Evolutionary conservation across 2,888 invertebrate species (phyloP).

Genomic region (Boloria euphrosyne): DNA sequence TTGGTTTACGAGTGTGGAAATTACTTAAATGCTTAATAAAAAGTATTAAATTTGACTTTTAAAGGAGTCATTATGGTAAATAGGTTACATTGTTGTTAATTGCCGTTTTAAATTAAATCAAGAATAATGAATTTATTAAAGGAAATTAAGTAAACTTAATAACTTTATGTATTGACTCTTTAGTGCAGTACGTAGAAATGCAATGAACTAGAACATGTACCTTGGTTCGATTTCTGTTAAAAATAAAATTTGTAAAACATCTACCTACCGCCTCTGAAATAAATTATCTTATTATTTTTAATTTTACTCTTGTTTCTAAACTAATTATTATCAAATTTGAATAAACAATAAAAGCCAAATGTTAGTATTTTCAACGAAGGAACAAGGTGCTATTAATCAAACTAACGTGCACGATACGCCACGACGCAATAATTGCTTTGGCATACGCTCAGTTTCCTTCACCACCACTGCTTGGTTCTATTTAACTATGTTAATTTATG

Average conservation of each 20-base stretch:
- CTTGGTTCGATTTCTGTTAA: too few relatives aligned
- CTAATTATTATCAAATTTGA: too few relatives aligned
- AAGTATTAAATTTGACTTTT: not conserved
- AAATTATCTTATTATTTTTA: too few relatives aligned
- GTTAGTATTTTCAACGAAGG: conserved; percentile 1
- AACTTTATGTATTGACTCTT: too few relatives aligned
- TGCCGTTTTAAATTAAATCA: not conserved
- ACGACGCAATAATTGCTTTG: conserved; percentile 7
- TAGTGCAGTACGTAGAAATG: too few relatives aligned
- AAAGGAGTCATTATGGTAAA: conserved; percentile 1
- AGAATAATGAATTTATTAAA: not conserved
- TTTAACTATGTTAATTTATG: conserved; percentile 2
- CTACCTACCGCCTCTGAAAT: too few relatives aligned
- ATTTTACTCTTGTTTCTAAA: too few relatives aligned
- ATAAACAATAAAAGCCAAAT: not conserved
- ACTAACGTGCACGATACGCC: not conserved
- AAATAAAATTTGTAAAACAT: too few relatives aligned
- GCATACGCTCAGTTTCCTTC: not conserved
- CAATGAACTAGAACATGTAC: too few relatives aligned
- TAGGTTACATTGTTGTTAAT: not conserved
- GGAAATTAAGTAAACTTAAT: too few relatives aligned
- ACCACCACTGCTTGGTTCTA: not conserved
- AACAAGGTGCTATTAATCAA: conserved; percentile 12
- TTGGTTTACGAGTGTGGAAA: conserved; percentile 18
- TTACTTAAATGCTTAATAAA: not conserved